Evolutionary conservation across 2,113 vertebrate genomes (phyloP).

Genomic region (Urocitellus parryii): DNA sequence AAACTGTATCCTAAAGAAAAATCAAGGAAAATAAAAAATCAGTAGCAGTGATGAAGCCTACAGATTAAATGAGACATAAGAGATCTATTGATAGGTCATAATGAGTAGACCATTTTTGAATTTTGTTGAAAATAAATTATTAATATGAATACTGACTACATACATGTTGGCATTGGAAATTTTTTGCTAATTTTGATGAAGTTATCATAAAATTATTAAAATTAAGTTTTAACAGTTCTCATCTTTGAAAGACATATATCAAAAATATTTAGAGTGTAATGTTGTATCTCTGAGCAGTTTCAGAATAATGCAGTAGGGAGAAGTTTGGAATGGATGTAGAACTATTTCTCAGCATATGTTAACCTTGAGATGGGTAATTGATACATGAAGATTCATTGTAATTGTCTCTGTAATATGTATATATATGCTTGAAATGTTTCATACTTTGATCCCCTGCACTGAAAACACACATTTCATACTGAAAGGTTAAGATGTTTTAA

Average conservation of each 20-base stretch:
- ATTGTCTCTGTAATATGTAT: not conserved
- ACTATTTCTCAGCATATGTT: not conserved
- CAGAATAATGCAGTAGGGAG: not conserved
- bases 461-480: not conserved
- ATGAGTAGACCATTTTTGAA: not conserved
- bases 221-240: not conserved
- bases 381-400: not conserved
- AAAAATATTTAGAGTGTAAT: slow-evolving; percentile 30
- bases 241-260: not conserved
- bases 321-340: not conserved
- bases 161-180: not conserved
- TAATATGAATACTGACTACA: not conserved
- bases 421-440: not conserved
- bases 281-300: not conserved
- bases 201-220: not conserved
- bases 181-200: not conserved
- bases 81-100: not conserved
- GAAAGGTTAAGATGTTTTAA: not conserved
- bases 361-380: not conserved
- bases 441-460: not conserved
- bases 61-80: not conserved
- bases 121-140: not conserved
- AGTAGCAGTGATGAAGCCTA: not conserved
- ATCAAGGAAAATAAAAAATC: too few relatives aligned
- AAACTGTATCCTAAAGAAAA: not conserved